These are phyloP conservation scores for Oreochromis spilurus DNA, from an alignment of 2,113 vertebrate species.

Conservation along the genomic window DNA sequence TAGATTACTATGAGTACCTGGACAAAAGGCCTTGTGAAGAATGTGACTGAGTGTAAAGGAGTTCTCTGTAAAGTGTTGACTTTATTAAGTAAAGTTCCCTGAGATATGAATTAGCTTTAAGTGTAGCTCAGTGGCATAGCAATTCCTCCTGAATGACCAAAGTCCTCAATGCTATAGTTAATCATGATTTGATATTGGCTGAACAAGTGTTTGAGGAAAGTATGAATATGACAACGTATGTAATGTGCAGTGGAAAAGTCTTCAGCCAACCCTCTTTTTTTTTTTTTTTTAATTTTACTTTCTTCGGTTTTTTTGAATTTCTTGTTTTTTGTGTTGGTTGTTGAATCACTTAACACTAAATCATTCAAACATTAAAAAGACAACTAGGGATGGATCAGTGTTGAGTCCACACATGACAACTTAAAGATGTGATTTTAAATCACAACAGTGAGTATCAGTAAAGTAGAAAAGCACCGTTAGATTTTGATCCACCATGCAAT, in stretches of 20 bases:
- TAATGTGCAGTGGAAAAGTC: neutral
- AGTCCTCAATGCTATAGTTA: neutral
- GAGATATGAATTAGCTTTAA: neutral
- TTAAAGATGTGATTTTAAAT: neutral
- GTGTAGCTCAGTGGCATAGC: neutral
- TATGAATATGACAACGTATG: neutral
- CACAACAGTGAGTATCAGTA: neutral
- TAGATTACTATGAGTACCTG: neutral
- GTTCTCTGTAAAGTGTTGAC: neutral
- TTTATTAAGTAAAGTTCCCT: neutral
- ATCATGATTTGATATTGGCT: neutral
- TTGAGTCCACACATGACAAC: neutral
- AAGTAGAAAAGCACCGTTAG: neutral
- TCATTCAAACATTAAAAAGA: neutral
- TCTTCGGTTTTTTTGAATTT: neutral
- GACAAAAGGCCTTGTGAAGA: neutral
- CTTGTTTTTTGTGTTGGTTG: neutral
- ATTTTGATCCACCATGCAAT: neutral
- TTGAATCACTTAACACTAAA: neutral
- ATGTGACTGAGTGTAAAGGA: neutral
- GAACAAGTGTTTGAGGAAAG: neutral
- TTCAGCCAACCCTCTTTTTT: neutral
- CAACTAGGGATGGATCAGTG: neutral
- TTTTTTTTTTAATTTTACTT: rapidly evolving
- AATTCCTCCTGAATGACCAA: neutral